Evolutionary conservation across 2,797 vertebrate species (phyloP).

Genomic region (Bradypodion pumilum): DNA sequence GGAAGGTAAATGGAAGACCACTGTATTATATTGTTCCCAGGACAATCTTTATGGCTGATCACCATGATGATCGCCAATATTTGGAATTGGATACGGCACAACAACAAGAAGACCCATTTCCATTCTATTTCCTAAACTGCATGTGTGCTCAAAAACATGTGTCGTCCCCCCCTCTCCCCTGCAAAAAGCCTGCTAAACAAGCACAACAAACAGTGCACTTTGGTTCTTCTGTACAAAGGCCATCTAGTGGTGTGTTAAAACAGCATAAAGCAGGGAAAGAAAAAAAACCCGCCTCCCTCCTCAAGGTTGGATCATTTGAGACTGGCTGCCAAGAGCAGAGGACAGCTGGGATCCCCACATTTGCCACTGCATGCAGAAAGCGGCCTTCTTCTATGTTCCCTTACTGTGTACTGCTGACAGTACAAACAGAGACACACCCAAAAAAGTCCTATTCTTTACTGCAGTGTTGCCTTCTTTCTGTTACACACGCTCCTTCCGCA

Average conservation of each 20-base stretch:
- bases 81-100: no score
- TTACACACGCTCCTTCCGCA: neutral
- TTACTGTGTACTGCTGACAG: slow-evolving; percentile 36
- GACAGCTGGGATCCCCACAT: slow-evolving; percentile 51
- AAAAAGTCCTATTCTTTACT: neutral
- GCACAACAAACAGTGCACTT: neutral
- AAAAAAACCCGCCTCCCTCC: no score
- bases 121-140: no score
- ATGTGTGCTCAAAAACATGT: neutral
- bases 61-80: no score
- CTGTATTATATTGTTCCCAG: no score
- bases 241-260: slow-evolving; percentile 28
- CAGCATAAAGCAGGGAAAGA: neutral
- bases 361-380: slow-evolving; percentile 42
- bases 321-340: slow-evolving; percentile 13
- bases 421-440: slow-evolving; percentile 34
- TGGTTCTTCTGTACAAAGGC: neutral
- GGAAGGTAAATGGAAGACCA: no score
- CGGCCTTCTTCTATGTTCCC: slow-evolving; percentile 26
- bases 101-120: no score
- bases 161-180: no score
- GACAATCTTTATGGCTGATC: no score
- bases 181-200: slow-evolving; percentile 6
- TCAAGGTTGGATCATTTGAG: slow-evolving; percentile 17
- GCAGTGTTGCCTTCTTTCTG: neutral